These are phyloP conservation scores for Pelusios castaneus DNA, from an alignment of 2,113 vertebrate genomes.

Conservation along the genomic window DNA sequence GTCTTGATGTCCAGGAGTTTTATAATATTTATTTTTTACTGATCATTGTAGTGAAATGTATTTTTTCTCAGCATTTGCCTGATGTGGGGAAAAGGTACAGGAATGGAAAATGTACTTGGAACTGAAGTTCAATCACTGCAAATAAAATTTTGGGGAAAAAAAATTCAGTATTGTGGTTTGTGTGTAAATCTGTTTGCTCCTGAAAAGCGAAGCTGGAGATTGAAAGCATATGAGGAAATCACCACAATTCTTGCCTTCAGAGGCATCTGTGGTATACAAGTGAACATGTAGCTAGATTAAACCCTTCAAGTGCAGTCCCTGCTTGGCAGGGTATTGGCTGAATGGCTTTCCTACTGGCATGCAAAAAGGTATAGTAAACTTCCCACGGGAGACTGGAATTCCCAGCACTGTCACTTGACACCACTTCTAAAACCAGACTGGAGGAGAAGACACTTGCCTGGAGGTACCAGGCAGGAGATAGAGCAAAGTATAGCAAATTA, in stretches of 20 bases:
- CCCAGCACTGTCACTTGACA: neutral
- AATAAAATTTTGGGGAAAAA: neutral
- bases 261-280: neutral
- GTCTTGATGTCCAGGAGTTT: rapidly evolving
- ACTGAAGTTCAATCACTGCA: neutral
- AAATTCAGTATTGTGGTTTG: neutral
- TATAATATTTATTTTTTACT: neutral
- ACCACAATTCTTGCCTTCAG: rapidly evolving
- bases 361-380: neutral
- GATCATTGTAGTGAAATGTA: neutral
- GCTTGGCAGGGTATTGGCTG: neutral
- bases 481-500: neutral
- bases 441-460: neutral
- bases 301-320: neutral
- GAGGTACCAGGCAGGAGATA: neutral
- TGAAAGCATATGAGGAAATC: slow-evolving; percentile 5
- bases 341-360: neutral
- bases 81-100: neutral
- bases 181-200: neutral
- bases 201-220: neutral
- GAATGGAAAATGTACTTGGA: neutral
- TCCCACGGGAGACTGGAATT: neutral
- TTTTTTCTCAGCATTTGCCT: rapidly evolving
- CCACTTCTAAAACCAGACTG: neutral
- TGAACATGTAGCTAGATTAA: neutral